phyloP scores from a whole-genome alignment of 2,888 invertebrate species.

The Dryobotodes eremita region DNA sequence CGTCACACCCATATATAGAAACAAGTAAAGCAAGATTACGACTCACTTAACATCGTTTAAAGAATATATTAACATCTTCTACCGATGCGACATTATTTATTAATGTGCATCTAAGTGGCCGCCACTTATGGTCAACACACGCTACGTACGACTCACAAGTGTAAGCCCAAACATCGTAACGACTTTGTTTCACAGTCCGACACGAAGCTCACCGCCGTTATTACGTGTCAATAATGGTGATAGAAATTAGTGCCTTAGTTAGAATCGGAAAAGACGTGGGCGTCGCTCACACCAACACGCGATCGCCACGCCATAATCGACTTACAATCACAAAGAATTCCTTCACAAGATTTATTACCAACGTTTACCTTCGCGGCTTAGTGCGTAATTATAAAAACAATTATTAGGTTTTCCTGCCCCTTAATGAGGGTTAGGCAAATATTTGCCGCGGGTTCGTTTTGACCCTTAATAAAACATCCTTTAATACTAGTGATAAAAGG shows the following conservation, averaged over 20 bases:
- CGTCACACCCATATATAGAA: conserved; percentile 70
- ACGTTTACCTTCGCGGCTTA: conserved; percentile 54
- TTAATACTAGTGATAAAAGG: conserved; percentile 60
- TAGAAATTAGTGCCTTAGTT: conserved; percentile 79
- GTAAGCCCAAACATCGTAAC: conserved; percentile 80
- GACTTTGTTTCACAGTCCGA: conserved; percentile 79
- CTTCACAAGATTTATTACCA: conserved; percentile 54
- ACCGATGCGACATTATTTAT: conserved; percentile 82
- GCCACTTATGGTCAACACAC: conserved; percentile 83
- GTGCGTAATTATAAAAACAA: conserved; percentile 62
- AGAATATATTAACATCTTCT: conserved; percentile 81
- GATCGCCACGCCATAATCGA: conserved; percentile 56
- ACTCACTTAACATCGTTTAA: conserved; percentile 79
- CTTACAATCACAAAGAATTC: conserved; percentile 47
- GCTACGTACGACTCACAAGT: conserved; percentile 71
- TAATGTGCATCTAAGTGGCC: conserved; percentile 82
- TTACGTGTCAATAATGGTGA: conserved; percentile 83
- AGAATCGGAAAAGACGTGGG: conserved; percentile 71
- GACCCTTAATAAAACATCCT: conserved; percentile 59
- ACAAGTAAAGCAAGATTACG: conserved; percentile 72
- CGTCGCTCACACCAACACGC: conserved; percentile 66
- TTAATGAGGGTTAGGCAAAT: conserved; percentile 64
- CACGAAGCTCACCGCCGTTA: conserved; percentile 78
- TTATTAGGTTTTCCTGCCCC: conserved; percentile 57
- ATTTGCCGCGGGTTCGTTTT: conserved; percentile 56